Evolutionary conservation across 2,888 invertebrate genomes (phyloP), one percentile per base, ranked within the genome.

Genomic region (Iselma pallidipennis): DNA sequence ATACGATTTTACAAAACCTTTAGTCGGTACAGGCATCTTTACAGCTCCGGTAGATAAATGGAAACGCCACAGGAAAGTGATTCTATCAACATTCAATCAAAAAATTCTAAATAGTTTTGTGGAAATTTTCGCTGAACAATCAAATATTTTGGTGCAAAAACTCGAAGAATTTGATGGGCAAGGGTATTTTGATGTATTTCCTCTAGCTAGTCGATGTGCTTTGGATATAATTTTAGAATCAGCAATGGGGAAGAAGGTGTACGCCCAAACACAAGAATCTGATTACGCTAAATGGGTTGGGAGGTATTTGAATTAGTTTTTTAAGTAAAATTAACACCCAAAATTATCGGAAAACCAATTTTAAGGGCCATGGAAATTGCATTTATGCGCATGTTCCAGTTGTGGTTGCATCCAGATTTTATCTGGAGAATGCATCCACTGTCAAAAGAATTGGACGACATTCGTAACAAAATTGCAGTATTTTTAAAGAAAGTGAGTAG

Each of bases 211-310:
- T 0, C 81, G 83, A 4, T 87, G 87, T 72, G 85, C 86, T 70
- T 76, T 89, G 70, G 88, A 88, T 74, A 85, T 87, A 59, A 86
- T 88, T 51, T 28, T 26, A 87, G 89, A 90, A 75, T 88, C 89
- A 2, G 88, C 89, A 1, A 89, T 90, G 89, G 90, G 90, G 0
- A 83, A 85, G 65, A 82, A 83, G 48, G 84, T 89, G 77, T 82
- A 85, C 55, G 84, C 85, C 0, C 85, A 85, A 68, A 80, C 82
- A 45, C 79, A 82, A 0, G 83, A 87, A 54, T 84, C 85, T 0
- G 84, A 85, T 6, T 89, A 51, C 19, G 26, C 28, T 21, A n/a
- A 51, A 31, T 51, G 51, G 51, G 25, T 51, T 2, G 51, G 19
- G 16, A 4, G 50, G 50, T 50, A 50, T 1, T 3, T 23, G 7